Evolutionary conservation across 2,113 vertebrate species (phyloP).

Genomic region (Ptyas mucosa): DNA sequence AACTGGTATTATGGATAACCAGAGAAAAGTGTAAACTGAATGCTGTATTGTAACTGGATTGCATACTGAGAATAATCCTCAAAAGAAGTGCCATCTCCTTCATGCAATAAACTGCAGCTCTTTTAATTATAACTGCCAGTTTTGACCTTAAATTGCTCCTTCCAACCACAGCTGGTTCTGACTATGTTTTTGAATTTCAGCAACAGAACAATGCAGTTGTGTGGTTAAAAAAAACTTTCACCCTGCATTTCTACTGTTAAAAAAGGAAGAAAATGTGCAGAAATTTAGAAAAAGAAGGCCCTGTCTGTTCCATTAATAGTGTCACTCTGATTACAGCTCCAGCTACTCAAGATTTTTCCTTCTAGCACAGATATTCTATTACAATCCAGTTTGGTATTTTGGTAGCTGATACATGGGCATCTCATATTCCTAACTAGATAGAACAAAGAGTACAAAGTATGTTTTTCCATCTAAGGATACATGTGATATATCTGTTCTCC

Average conservation of each 20-base stretch:
- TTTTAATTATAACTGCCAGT: neutral
- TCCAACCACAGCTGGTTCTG: neutral
- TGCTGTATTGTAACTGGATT: neutral
- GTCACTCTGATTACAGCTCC: neutral
- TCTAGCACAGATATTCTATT: neutral
- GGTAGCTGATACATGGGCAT: neutral
- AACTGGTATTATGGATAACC: neutral
- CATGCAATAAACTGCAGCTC: neutral
- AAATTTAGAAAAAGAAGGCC: neutral
- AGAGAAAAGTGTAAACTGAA: neutral
- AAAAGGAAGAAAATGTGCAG: neutral
- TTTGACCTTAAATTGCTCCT: neutral
- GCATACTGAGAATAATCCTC: neutral
- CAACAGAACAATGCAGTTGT: neutral
- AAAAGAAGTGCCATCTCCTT: neutral
- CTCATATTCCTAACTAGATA: neutral
- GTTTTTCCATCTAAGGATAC: neutral
- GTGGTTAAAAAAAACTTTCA: neutral
- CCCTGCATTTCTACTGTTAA: neutral
- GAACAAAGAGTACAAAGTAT: neutral
- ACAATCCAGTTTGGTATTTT: neutral
- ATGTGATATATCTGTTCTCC: neutral
- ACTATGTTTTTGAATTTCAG: neutral
- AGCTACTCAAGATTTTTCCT: neutral
- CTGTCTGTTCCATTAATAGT: neutral